phyloP scores from a whole-genome alignment of 2,888 invertebrate species.

The Stenchaetothrips biformis region DNA sequence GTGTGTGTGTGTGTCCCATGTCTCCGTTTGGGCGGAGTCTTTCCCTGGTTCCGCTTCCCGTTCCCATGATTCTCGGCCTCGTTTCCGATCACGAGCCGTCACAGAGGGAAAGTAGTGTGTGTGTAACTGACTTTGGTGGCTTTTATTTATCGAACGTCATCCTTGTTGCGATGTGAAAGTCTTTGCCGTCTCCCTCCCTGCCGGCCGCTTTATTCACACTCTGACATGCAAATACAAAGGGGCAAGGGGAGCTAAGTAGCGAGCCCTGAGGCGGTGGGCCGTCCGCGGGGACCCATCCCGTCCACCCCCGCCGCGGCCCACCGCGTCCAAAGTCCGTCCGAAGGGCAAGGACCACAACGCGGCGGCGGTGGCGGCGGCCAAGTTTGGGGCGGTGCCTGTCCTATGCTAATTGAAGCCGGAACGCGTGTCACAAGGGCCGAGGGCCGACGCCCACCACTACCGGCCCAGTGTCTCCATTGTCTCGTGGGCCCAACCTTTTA shows the following conservation, averaged over 20 bases:
- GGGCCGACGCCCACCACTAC: neutral
- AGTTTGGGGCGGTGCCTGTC: neutral
- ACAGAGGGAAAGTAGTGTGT: too few species aligned
- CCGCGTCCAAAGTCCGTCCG: neutral
- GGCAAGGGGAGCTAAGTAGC: neutral
- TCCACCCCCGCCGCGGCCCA: neutral
- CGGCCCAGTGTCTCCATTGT: constrained; percentile 2
- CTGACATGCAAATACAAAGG: neutral
- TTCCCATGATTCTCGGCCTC: too few species aligned
- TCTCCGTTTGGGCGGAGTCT: too few species aligned
- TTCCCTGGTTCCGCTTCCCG: too few species aligned
- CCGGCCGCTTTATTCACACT: neutral
- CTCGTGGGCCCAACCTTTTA: neutral
- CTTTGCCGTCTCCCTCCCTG: too few species aligned
- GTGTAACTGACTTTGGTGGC: too few species aligned
- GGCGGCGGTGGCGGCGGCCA: too few species aligned
- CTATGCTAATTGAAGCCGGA: constrained; percentile 3
- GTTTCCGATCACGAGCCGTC: too few species aligned
- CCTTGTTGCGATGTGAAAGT: too few species aligned
- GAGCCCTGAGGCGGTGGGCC: neutral
- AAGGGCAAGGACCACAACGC: neutral
- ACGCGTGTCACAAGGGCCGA: neutral
- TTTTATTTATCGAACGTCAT: too few species aligned
- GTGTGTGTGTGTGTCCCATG: too few species aligned
- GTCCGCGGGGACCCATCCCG: neutral